A percentile compares a stretch with the other conserved stretches of the same genome.
These are phyloP conservation scores for Taxidea taxus DNA, from an alignment of 2,113 vertebrate genomes.

Conservation along the genomic window DNA sequence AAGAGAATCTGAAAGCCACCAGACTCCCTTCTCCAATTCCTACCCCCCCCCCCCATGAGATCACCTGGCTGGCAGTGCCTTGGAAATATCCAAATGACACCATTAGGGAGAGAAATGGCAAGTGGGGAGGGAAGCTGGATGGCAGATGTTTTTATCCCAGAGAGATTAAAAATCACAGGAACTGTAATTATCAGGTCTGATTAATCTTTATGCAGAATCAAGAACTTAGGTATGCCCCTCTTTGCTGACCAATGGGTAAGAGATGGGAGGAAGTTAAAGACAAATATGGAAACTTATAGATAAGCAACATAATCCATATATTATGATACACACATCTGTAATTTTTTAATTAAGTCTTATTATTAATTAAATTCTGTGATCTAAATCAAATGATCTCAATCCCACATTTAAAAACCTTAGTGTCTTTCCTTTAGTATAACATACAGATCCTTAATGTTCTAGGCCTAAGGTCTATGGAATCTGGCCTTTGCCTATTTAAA, in stretches of 20 bases:
- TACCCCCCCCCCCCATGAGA: accelerated
- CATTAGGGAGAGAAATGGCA: background rate
- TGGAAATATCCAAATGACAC: background rate
- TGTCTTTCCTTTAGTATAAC: background rate
- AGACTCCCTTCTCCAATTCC: background rate
- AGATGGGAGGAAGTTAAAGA: background rate
- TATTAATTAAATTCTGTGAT: background rate
- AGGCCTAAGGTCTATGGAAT: background rate
- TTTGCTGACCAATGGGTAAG: background rate
- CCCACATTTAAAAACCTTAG: background rate
- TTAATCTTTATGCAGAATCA: background rate
- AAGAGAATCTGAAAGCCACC: background rate
- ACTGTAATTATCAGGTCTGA: background rate
- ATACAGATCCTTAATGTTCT: background rate
- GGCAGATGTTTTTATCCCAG: background rate
- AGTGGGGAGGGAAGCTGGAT: background rate
- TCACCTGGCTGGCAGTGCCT: background rate
- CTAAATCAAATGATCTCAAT: background rate
- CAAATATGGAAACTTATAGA: background rate
- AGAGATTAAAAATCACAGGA: background rate
- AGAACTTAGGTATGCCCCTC: background rate
- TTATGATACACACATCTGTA: background rate
- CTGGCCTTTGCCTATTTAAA: background rate
- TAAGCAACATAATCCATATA: background rate
- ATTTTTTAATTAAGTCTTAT: background rate